Percentiles rank a stretch among this genome's conserved stretches.
Conservation (phyloP, 2,797 vertebrate species). For the Lepidocolaptes lacrymiger region DNA sequence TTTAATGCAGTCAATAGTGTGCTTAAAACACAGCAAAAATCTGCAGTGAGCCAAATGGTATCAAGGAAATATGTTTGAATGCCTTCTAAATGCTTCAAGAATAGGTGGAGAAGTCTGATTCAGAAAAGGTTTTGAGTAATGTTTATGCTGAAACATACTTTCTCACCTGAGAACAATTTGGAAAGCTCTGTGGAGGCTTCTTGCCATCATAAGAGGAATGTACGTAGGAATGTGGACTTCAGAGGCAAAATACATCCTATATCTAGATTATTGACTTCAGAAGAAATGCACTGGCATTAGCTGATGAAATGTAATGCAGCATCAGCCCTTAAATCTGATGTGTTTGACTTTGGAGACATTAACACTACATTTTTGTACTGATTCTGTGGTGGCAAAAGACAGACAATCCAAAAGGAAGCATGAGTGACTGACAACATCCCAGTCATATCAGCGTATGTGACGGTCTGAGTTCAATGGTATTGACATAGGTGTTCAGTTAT, state of each 20-base stretch:
- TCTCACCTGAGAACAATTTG: background rate
- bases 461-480: background rate
- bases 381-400: background rate
- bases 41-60: conserved; percentile 30
- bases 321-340: background rate
- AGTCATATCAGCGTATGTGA: rapidly evolving
- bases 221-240: background rate
- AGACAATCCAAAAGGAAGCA: background rate
- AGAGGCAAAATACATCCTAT: background rate
- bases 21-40: conserved; percentile 51
- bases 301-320: background rate
- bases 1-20: conserved; percentile 56
- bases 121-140: background rate
- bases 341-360: background rate
- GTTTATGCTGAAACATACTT: background rate
- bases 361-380: background rate
- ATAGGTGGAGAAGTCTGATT: background rate
- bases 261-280: background rate
- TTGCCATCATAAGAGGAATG: background rate
- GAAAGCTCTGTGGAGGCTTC: background rate
- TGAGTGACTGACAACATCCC: background rate
- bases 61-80: background rate
- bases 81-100: background rate
- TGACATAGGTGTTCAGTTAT: background rate
- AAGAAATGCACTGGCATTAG: background rate